Conservation (phyloP, 2,797 vertebrate genomes). For the Discoglossus pictus region DNA sequence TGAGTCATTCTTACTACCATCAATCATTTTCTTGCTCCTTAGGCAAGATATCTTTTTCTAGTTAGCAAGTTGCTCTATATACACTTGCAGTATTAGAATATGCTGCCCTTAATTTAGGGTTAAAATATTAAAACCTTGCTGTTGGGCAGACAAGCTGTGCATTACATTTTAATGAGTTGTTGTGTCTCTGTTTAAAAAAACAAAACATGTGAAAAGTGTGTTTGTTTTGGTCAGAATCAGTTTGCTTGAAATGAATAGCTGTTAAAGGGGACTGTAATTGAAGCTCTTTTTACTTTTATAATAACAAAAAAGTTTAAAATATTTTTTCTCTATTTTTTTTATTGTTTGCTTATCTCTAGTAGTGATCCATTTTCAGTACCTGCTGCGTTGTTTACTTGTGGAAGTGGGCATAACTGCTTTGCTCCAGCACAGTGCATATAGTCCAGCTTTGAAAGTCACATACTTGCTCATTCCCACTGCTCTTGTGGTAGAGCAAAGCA, state of each 20-base stretch:
- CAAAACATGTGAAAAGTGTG: neutral
- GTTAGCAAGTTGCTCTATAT: neutral
- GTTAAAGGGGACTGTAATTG: slow-evolving; percentile 4
- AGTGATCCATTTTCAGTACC: too few species aligned
- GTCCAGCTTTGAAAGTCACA: too few species aligned
- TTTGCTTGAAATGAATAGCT: too few species aligned
- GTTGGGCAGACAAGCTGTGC: neutral
- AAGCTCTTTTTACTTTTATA: slow-evolving; percentile 13
- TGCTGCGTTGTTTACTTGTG: too few species aligned
- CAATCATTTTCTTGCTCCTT: slow-evolving; percentile 39
- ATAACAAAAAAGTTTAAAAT: neutral
- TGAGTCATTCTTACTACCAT: slow-evolving; percentile 57
- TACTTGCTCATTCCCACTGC: too few species aligned
- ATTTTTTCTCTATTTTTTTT: slow-evolving; percentile 12
- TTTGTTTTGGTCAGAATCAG: too few species aligned
- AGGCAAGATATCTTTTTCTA: slow-evolving; percentile 41
- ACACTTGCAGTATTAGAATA: slow-evolving; percentile 20
- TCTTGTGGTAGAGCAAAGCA: too few species aligned
- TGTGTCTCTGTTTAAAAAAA: neutral
- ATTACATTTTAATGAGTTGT: slow-evolving; percentile 22
- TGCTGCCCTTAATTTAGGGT: neutral
- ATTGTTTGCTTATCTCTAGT: slow-evolving; percentile 6
- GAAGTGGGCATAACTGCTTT: too few species aligned
- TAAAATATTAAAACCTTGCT: slow-evolving; percentile 10
- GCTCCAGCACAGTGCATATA: too few species aligned